Base-by-base conservation (phyloP, 2,888 invertebrate genomes). In the Andrena flavipes region DNA sequence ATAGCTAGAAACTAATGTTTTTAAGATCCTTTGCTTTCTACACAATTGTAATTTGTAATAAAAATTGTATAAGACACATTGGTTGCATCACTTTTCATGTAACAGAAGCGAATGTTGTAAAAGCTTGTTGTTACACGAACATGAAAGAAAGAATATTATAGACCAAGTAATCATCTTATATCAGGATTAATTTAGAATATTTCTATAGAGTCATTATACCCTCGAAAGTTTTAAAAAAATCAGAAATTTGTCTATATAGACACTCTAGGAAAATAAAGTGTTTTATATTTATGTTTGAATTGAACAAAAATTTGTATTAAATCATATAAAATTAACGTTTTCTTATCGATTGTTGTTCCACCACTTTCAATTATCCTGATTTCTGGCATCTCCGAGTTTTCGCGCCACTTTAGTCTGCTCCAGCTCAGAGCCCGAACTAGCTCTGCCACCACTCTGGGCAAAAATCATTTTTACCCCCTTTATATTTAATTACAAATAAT, bases 21-120 rank as follows among this genome's bases (percentile, higher is more conserved):
- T 77, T 63, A 29, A 35, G 8, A 71, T 72, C 16, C 16, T 54
- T 48, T 54, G 16, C n/a, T 49, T 48, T 26, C 54, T 35, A 35
- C 16, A 56, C 33, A 29, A 35, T 67, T 77, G 67, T 69, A 68
- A 72, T 77, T 68, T 77, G 8, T 71, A 80, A 56, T 68, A 62
- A 63, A 77, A 56, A 56, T 56, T 62, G 6, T 71, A 42, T 16
- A 72, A 77, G 26, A 72, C 20, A 56, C 20, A 67, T 80, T 70
- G 68, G 23, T 35, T 76, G 30, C 13, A 42, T 49, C 54, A 42
- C 6, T 76, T 70, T 65, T 69, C 63, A 33, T 49, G 63, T 3
- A 49, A 33, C 23, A 56, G 29, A 69, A 69, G 29, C 2, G 48
- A 68, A 23, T 48, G 26, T 54, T 56, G 71, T 71, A 23, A 63